These are phyloP conservation scores for Paramormyrops kingsleyae DNA, from an alignment of 2,113 vertebrate species.

Conservation along the genomic window DNA sequence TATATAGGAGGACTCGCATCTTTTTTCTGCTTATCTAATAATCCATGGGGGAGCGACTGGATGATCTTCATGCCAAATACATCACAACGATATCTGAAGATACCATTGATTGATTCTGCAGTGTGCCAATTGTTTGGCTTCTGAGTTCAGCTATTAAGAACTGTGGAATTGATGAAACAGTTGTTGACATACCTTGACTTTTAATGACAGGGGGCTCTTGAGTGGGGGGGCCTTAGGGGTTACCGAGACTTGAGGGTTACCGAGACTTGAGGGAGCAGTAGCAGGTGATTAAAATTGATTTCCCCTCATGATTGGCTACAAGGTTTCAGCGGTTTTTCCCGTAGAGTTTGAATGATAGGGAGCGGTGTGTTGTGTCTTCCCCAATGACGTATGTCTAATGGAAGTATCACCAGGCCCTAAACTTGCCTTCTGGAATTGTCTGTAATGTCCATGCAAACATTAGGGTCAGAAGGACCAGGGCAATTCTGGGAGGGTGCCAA, in stretches of 20 bases:
- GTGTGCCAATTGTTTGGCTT: neutral
- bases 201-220: neutral
- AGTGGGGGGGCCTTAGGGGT: neutral
- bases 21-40: neutral
- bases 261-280: neutral
- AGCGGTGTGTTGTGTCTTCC: neutral
- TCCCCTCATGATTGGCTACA: neutral
- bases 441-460: neutral
- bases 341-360: neutral
- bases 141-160: neutral
- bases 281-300: neutral
- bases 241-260: neutral
- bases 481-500: neutral
- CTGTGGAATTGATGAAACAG: neutral
- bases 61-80: neutral
- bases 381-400: neutral
- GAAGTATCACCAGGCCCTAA: neutral
- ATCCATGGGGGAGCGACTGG: neutral
- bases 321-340: neutral
- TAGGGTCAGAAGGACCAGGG: neutral
- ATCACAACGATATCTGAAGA: neutral
- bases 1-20: neutral
- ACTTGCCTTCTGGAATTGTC: neutral
- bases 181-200: neutral
- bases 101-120: neutral